Evolutionary conservation across 2,888 invertebrate genomes (phyloP).

Genomic region (Crioceris asparagi): DNA sequence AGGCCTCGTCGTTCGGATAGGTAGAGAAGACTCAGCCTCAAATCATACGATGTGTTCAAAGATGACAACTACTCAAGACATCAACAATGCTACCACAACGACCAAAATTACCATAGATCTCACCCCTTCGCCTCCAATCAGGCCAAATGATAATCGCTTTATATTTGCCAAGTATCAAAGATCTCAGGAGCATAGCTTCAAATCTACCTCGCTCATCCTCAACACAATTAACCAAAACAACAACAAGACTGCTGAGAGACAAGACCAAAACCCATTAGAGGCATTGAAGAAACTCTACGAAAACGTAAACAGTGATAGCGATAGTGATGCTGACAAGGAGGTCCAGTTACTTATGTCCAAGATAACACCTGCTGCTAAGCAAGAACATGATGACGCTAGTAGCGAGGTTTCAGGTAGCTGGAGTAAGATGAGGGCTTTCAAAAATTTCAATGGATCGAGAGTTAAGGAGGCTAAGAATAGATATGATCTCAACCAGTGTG

Average conservation of each 20-base stretch:
- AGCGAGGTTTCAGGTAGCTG: constrained; percentile 45
- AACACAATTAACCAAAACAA: constrained; percentile 32
- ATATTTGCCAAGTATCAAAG: constrained; percentile 25
- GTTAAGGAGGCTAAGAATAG: constrained; percentile 23
- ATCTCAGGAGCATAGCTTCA: constrained; percentile 33
- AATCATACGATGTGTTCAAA: constrained; percentile 36
- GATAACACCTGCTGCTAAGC: constrained; percentile 15
- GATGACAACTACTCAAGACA: constrained; percentile 31
- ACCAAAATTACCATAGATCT: constrained; percentile 41
- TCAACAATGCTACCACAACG: constrained; percentile 33
- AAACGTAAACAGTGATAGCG: constrained; percentile 32
- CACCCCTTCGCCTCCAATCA: constrained; percentile 29
- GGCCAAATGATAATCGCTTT: constrained; percentile 17
- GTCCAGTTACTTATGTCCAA: constrained; percentile 46
- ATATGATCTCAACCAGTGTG: constrained; percentile 24
- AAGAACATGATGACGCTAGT: constrained; percentile 29
- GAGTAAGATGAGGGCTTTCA: constrained; percentile 43
- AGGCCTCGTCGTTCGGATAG: constrained; percentile 38
- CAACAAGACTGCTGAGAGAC: constrained; percentile 5
- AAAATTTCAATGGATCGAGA: constrained; percentile 25
- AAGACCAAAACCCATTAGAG: constrained; percentile 18
- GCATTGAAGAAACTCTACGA: constrained; percentile 37
- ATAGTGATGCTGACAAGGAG: constrained; percentile 48
- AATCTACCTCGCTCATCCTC: constrained; percentile 39
- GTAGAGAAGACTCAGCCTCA: constrained; percentile 31